A percentile compares a stretch with the other conserved stretches of the same genome.
Evolutionary conservation across 2,888 invertebrate genomes (phyloP).

Genomic region (Leucania comma): DNA sequence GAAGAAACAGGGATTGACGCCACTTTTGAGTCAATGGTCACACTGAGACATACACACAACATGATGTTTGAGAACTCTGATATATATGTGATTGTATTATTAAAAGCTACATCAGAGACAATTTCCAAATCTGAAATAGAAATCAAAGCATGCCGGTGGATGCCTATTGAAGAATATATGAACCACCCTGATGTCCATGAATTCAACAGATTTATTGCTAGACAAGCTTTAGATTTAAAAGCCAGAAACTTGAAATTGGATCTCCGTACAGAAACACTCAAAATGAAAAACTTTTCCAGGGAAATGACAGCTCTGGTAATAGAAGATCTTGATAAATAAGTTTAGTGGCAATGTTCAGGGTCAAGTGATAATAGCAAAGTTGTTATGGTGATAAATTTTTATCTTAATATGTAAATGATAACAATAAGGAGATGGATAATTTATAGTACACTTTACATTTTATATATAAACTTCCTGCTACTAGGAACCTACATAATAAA

Average conservation of each 20-base stretch:
- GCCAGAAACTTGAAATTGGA: conserved; percentile 91
- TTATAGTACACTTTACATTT: conserved; percentile 31
- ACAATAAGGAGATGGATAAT: conserved; percentile 44
- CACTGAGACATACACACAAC: conserved; percentile 94
- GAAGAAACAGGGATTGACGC: conserved; percentile 97
- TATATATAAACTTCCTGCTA: not conserved
- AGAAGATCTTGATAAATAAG: conserved; percentile 70
- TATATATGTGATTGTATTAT: conserved; percentile 94
- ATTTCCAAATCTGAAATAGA: conserved; percentile 94
- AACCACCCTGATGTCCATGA: conserved; percentile 93
- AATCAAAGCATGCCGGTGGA: conserved; percentile 95
- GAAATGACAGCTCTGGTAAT: conserved; percentile 81
- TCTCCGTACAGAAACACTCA: conserved; percentile 86
- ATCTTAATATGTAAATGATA: conserved; percentile 53
- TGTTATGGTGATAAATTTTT: conserved; percentile 49
- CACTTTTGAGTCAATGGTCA: conserved; percentile 94
- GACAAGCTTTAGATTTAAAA: conserved; percentile 92
- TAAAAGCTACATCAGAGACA: conserved; percentile 92
- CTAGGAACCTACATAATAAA: conserved; percentile 25
- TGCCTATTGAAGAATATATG: conserved; percentile 94
- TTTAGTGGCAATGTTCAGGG: conserved; percentile 46
- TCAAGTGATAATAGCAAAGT: conserved; percentile 55
- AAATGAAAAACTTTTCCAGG: conserved; percentile 74
- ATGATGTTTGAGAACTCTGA: conserved; percentile 96
- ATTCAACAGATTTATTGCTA: conserved; percentile 93